phyloP scores from a whole-genome alignment of 1,140 invertebrate genomes.

The Cyclargus thomasi region DNA sequence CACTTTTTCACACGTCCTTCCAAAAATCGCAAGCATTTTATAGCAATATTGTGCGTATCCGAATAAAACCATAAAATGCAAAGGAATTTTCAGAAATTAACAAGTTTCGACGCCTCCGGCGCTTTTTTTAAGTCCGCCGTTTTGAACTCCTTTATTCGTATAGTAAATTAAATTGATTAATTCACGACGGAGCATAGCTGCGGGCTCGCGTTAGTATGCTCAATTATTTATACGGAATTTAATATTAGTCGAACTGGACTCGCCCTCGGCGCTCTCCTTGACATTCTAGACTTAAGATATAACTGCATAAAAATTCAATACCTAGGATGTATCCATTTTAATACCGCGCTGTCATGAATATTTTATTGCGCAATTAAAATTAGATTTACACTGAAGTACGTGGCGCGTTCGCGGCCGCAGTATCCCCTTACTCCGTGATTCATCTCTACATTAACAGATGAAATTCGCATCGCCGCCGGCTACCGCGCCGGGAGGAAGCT shows the following conservation, averaged over 20 bases:
- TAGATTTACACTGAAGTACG: conserved; percentile 4
- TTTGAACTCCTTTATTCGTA: conserved; percentile 10
- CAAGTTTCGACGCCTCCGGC: background rate
- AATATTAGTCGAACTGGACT: conserved; percentile 7
- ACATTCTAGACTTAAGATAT: conserved; percentile 14
- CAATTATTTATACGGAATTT: conserved; percentile 16
- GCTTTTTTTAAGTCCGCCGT: background rate
- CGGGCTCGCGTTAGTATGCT: conserved; percentile 12
- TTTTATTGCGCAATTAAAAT: conserved; percentile 9
- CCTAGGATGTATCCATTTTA: conserved; percentile 13
- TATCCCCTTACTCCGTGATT: background rate
- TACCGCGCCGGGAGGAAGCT: background rate
- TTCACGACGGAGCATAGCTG: conserved; percentile 6
- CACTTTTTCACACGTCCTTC: too few species aligned
- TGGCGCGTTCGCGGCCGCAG: background rate
- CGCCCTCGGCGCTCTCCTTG: conserved; percentile 7
- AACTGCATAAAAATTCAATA: conserved; percentile 12
- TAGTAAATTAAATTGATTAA: conserved; percentile 13
- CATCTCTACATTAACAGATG: conserved; percentile 1
- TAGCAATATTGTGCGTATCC: background rate
- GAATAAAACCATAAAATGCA: background rate
- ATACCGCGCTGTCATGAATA: conserved; percentile 4
- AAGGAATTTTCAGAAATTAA: conserved; percentile 3
- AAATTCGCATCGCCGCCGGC: background rate
- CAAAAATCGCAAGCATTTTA: background rate